Base-by-base conservation (phyloP, 1,140 invertebrate species). In the Zaprionus capensis region DNA sequence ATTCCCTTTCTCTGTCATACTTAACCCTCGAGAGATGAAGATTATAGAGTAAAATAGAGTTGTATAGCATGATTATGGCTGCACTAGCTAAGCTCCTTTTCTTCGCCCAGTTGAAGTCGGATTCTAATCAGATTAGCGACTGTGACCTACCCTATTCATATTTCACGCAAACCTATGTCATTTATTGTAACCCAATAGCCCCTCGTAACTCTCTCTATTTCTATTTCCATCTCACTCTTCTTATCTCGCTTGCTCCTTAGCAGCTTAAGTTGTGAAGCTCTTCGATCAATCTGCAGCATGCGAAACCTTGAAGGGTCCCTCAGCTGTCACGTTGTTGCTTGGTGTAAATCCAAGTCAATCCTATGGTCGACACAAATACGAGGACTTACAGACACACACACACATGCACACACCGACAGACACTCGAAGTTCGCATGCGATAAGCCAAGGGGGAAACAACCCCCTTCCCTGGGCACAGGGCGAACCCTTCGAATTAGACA, bases 81-180 rank as follows among this genome's bases (percentile, higher is more conserved):
- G 14, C 14, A 34, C 26, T 22, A 20, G 66, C 22, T 61, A 17
- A 49, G 22, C 24, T 41, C 22, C 6, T 17, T 17, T 44, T 17
- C 51, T 56, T 49, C 44, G 31, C 59, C 26, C 38, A 22, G 31
- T 28, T 31, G 24, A 41, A 59, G 53, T 66, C 51, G 68, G 73
- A 69, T 67, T 78, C 81, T 88, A 86, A 86, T 88, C 83, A 83
- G 83, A 83, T 86, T 83, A 86, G 78, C 76, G 72, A 69, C 64
- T 87, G 76, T 78, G 83, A 86, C 84, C 83, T 86, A 86, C 84
- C 83, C 83, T 86, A 86, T 88, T 86, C 83, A 86, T 80, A 86
- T 86, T 88, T 80, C 83, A 83, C 59, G 74, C 71, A 80, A 83
- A 80, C 83, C 83, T 80, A 71, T 83, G 63, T 86, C 76, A 83